phyloP scores from a whole-genome alignment of 2,797 vertebrate species.

The Momotus momota region DNA sequence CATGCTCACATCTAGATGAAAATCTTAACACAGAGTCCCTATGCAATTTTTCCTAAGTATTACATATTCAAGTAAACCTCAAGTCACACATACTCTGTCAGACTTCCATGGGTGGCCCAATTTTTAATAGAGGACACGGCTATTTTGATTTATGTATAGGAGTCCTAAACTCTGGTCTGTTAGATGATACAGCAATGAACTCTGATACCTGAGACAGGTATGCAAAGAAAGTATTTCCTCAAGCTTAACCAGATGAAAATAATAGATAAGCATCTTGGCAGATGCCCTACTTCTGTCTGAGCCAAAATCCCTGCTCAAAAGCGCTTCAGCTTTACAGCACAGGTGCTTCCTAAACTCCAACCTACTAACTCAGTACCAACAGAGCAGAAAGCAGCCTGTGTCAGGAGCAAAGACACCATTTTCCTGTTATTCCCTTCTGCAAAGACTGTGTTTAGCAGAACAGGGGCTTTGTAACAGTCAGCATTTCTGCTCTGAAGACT shows the following conservation, averaged over 20 bases:
- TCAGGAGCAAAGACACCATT: background rate
- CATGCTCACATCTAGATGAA: background rate
- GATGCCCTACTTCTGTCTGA: background rate
- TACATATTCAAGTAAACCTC: background rate
- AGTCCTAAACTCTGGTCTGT: background rate
- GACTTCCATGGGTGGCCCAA: background rate
- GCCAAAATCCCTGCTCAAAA: background rate
- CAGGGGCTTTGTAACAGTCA: background rate
- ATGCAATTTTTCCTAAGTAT: background rate
- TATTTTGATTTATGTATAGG: background rate
- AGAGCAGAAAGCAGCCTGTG: background rate
- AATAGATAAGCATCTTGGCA: background rate
- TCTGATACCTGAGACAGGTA: background rate
- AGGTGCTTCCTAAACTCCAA: background rate
- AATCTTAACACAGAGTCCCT: background rate
- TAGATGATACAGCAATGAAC: background rate
- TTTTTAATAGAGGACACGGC: background rate
- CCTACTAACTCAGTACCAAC: background rate
- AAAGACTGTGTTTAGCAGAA: background rate
- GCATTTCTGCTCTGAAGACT: background rate
- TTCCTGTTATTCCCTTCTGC: background rate
- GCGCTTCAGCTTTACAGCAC: background rate
- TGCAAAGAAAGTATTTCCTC: background rate
- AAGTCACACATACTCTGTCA: background rate
- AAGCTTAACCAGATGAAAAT: background rate